Percentiles rank a stretch among this genome's conserved stretches.
phyloP scores from a whole-genome alignment of 2,888 invertebrate genomes.

The Agonum fuliginosum region DNA sequence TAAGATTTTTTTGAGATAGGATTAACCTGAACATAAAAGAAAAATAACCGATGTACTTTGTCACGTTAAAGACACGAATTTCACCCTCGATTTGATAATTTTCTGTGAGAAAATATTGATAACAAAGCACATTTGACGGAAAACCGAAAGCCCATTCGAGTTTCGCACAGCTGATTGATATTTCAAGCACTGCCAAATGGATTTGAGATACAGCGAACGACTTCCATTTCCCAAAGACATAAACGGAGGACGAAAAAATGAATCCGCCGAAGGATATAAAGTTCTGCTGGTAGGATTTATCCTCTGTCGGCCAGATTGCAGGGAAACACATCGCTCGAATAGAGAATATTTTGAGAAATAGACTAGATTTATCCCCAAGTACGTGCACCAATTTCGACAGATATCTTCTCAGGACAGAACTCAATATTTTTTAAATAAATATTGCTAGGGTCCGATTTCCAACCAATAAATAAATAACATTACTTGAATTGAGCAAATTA shows the following conservation, averaged over 20 bases:
- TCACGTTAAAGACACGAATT: background rate
- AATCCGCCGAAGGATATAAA: constrained; percentile 27
- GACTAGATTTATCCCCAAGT: background rate
- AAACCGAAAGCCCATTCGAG: background rate
- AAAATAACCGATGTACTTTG: background rate
- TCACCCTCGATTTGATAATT: background rate
- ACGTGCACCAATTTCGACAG: constrained; percentile 10
- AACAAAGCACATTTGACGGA: background rate
- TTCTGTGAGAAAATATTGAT: background rate
- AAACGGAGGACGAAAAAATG: constrained; percentile 14
- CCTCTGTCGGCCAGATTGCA: constrained; percentile 13
- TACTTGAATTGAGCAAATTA: no score
- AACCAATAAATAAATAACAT: no score
- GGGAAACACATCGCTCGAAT: constrained; percentile 16
- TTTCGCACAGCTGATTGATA: constrained; percentile 7
- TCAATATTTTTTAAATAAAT: background rate
- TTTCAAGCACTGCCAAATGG: constrained; percentile 5
- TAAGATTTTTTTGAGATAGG: no score
- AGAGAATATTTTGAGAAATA: constrained; percentile 33
- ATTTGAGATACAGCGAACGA: constrained; percentile 24
- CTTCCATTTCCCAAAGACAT: constrained; percentile 16
- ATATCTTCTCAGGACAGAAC: background rate
- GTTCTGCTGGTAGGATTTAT: constrained; percentile 33
- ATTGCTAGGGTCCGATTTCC: no score
- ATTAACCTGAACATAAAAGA: no score